These are phyloP conservation scores for Drosophila melanogaster DNA, from an alignment of 1,140 invertebrate species.

Conservation along the genomic window Release_6_plus_ISO1_MT NT_033779.5:1399001-1399500, in stretches of 20 bases:
- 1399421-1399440: neutral
- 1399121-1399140: neutral
- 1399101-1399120: neutral
- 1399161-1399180: too few species aligned
- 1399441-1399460: slow-evolving; percentile 48
- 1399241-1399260: neutral
- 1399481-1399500: slow-evolving; percentile 55
- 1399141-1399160: too few species aligned
- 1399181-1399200: neutral
- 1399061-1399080: slow-evolving; percentile 27
- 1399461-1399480: slow-evolving; percentile 72
- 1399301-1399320: neutral
- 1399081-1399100: slow-evolving; percentile 18
- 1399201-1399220: neutral
- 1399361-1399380: slow-evolving; percentile 76
- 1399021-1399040: slow-evolving; percentile 38
- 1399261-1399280: neutral
- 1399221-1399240: neutral
- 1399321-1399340: neutral
- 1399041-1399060: slow-evolving; percentile 22
- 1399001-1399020: slow-evolving; percentile 9
- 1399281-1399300: neutral
- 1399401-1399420: slow-evolving; percentile 7
- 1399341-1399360: slow-evolving; percentile 47
- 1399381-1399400: slow-evolving; percentile 32